A percentile compares a stretch with the other conserved stretches of the same genome.
Conservation (phyloP, 2,888 invertebrate species). For the Limnephilus lunatus region DNA sequence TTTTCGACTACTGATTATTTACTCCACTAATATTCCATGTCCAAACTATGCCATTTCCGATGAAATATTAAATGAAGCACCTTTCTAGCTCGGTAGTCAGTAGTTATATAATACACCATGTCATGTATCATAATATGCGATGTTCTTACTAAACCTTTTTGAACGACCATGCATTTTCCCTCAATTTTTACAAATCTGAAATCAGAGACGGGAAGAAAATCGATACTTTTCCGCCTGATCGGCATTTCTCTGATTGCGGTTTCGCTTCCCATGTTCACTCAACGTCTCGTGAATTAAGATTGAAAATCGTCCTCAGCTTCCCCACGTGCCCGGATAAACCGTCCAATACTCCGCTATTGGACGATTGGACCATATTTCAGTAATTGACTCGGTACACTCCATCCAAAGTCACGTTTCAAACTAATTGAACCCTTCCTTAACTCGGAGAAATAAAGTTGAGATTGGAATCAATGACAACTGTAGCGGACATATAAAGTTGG, state of each 20-base stretch:
- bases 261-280: conserved; percentile 54
- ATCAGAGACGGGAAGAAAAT: conserved; percentile 18
- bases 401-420: conserved; percentile 65
- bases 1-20: too few relatives aligned
- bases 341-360: conserved; percentile 41
- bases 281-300: conserved; percentile 62
- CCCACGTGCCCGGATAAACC: conserved; percentile 26
- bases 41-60: neutral
- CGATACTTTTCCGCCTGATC: conserved; percentile 39
- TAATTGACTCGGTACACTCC: conserved; percentile 60
- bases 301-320: conserved; percentile 52
- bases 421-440: conserved; percentile 65
- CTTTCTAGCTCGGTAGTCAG: too few relatives aligned
- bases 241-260: conserved; percentile 54
- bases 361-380: conserved; percentile 62
- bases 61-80: neutral
- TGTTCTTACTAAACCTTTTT: neutral
- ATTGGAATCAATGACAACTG: conserved; percentile 63
- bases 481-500: conserved; percentile 45
- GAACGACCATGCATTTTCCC: neutral
- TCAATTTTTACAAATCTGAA: conserved; percentile 29
- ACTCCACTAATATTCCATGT: neutral
- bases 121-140: neutral
- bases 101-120: neutral
- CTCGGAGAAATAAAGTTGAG: conserved; percentile 62